These are phyloP conservation scores for Xylocampa areola DNA, from an alignment of 2,888 invertebrate genomes.

Conservation along the genomic window DNA sequence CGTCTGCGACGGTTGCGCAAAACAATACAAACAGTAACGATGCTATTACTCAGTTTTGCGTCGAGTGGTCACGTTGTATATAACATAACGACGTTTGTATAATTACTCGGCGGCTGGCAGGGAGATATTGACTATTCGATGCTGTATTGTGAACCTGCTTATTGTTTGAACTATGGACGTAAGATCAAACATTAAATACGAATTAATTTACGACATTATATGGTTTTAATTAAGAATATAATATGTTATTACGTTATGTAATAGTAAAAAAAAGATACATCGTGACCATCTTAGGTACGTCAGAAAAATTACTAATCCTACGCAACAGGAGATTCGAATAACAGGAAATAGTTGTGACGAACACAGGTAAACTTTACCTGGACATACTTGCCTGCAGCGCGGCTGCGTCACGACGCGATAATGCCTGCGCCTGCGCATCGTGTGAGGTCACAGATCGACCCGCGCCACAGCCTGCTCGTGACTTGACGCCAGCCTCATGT, in stretches of 20 bases:
- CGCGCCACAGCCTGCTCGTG: conserved; percentile 49
- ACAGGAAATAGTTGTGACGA: conserved; percentile 31
- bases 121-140: conserved; percentile 7
- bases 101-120: conserved; percentile 34
- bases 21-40: conserved; percentile 46
- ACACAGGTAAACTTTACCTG: conserved; percentile 20
- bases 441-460: conserved; percentile 50
- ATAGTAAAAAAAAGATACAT: too few species aligned
- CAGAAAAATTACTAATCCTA: conserved; percentile 4
- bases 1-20: conserved; percentile 39
- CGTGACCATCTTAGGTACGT: not conserved
- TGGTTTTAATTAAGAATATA: conserved; percentile 7
- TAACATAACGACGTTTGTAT: conserved; percentile 39
- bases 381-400: conserved; percentile 18
- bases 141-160: conserved; percentile 10
- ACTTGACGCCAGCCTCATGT: conserved; percentile 56
- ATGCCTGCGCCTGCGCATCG: conserved; percentile 41
- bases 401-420: conserved; percentile 47
- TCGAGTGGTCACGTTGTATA: conserved; percentile 42
- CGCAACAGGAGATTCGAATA: conserved; percentile 21
- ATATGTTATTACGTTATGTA: not conserved
- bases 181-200: conserved; percentile 9
- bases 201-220: too few species aligned
- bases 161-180: conserved; percentile 18
- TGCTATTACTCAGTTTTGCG: conserved; percentile 33